A percentile compares a stretch with the other conserved stretches of the same genome.
phyloP scores from a whole-genome alignment of 1,140 invertebrate genomes.

The Ips typographus region DNA sequence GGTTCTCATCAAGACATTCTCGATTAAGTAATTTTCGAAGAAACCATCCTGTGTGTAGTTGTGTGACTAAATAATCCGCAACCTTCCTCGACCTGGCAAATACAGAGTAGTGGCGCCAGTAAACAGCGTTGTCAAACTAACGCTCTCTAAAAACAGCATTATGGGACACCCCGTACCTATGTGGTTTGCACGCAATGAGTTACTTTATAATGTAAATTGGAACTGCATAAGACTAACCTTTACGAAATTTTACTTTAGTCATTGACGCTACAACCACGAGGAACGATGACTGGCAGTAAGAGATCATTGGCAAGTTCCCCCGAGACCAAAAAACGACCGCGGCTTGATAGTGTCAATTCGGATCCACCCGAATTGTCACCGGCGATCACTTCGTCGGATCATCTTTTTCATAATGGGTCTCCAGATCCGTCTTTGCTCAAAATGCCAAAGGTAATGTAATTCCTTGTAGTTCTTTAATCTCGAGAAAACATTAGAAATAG shows the following conservation, averaged over 20 bases:
- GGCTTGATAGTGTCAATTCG: constrained; percentile 27
- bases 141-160: too few relatives aligned
- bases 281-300: constrained; percentile 19
- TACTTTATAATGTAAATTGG: background rate
- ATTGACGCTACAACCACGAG: background rate
- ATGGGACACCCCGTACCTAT: background rate
- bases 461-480: too few relatives aligned
- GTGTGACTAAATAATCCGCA: too few relatives aligned
- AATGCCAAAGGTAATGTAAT: too few relatives aligned
- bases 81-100: too few relatives aligned
- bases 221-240: background rate
- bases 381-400: background rate
- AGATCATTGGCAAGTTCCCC: constrained; percentile 28
- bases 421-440: background rate
- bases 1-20: too few relatives aligned
- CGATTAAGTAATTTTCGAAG: too few relatives aligned
- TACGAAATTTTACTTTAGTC: background rate
- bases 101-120: background rate
- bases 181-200: background rate
- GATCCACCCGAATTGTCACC: constrained; percentile 27
- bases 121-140: too few relatives aligned
- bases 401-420: background rate
- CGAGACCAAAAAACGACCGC: constrained; percentile 21
- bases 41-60: too few relatives aligned
- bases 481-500: too few relatives aligned